phyloP scores from a whole-genome alignment of 2,888 invertebrate genomes.

The Drosophila pseudotakahashii region DNA sequence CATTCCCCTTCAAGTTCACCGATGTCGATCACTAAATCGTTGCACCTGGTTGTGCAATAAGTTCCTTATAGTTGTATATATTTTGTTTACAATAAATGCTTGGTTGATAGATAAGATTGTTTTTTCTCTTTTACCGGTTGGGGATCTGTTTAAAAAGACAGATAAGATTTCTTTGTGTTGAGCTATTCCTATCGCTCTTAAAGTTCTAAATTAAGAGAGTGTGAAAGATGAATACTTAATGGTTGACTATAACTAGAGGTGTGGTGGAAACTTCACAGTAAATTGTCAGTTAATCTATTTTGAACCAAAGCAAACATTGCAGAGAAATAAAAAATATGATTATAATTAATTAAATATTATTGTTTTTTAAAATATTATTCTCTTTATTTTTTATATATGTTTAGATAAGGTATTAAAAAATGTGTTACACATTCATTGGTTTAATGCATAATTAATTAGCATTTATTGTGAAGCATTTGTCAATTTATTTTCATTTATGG shows the following conservation, averaged over 20 bases:
- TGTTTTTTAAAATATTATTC: too few relatives aligned
- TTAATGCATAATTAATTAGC: too few relatives aligned
- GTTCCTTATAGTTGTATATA: conserved; percentile 5
- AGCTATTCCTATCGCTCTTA: neutral
- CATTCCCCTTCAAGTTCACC: conserved; percentile 80
- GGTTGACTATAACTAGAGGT: neutral
- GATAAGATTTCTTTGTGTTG: conserved; percentile 15
- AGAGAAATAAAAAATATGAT: neutral
- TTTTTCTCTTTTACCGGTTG: neutral
- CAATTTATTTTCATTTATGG: too few relatives aligned
- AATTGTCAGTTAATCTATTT: neutral
- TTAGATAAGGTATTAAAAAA: too few relatives aligned
- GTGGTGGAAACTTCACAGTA: neutral
- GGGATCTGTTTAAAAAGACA: neutral
- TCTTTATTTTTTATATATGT: too few relatives aligned
- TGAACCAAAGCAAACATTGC: too few relatives aligned
- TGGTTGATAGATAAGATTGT: neutral
- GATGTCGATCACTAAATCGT: conserved; percentile 52
- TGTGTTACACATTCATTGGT: too few relatives aligned
- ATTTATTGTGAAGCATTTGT: too few relatives aligned
- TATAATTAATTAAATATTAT: too few relatives aligned
- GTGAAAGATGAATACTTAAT: neutral
- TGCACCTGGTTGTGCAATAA: neutral
- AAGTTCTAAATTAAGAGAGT: neutral
- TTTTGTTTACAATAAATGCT: conserved; percentile 8